A percentile compares a stretch with the other conserved stretches of the same genome.
These are phyloP conservation scores for Lasioglossum morio DNA, from an alignment of 2,888 invertebrate species.

Conservation along the genomic window DNA sequence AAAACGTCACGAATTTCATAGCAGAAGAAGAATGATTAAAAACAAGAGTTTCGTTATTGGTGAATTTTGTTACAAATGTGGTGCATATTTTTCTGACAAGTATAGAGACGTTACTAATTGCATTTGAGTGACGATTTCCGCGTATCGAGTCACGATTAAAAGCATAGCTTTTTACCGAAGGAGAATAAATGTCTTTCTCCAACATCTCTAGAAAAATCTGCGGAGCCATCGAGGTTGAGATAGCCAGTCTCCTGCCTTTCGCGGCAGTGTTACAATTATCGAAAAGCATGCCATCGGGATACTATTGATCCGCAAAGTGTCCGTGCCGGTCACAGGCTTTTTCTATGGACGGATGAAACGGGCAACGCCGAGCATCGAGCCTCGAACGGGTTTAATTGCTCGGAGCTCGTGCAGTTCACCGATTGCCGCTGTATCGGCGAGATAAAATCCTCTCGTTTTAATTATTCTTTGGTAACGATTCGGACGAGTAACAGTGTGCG, in stretches of 20 bases:
- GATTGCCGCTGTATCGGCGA: conserved; percentile 38
- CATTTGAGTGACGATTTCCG: not conserved
- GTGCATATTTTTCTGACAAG: not conserved
- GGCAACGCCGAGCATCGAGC: conserved; percentile 32
- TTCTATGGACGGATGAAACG: conserved; percentile 52
- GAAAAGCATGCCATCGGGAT: conserved; percentile 24
- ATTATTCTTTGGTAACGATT: conserved; percentile 52
- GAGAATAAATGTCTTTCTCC: not conserved
- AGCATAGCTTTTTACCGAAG: not conserved
- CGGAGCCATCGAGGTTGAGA: not conserved
- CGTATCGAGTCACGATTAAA: not conserved
- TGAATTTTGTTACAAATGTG: not conserved
- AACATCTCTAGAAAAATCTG: no score
- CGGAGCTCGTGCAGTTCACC: conserved; percentile 33
- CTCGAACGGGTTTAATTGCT: conserved; percentile 44
- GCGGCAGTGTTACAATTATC: conserved; percentile 59
- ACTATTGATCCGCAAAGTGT: conserved; percentile 61
- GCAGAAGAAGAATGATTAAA: no score
- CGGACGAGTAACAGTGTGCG: conserved; percentile 20
- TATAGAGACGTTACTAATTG: not conserved
- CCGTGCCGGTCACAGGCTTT: conserved; percentile 41
- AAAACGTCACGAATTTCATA: no score
- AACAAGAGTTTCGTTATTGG: not conserved
- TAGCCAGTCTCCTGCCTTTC: conserved; percentile 20
- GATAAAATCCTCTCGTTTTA: conserved; percentile 59